Conservation (phyloP, 1,140 invertebrate genomes). For the Drosophila serrata region DNA sequence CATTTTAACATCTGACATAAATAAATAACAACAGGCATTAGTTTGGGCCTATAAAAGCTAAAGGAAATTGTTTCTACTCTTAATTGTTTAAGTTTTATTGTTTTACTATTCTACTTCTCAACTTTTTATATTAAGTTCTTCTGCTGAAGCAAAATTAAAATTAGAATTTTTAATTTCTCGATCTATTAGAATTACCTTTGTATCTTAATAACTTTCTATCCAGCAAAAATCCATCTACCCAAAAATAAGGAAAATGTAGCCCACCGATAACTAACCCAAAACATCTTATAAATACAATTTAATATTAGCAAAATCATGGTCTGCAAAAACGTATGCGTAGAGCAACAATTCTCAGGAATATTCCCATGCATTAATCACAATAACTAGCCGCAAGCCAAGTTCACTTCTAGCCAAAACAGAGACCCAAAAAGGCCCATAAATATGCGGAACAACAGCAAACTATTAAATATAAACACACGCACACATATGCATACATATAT, state of each 20-base stretch:
- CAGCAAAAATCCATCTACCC: neutral
- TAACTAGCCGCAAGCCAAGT: conserved; percentile 41
- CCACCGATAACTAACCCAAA: neutral
- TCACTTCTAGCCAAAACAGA: conserved; percentile 1
- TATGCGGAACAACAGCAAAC: conserved; percentile 70
- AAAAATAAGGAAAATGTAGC: neutral
- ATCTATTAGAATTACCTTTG: no score
- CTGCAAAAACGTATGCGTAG: conserved; percentile 19
- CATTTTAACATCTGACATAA: neutral
- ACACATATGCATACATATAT: conserved; percentile 40
- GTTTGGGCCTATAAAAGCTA: neutral
- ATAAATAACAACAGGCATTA: neutral
- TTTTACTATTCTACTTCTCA: no score
- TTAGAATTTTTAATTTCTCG: no score
- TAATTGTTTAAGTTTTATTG: neutral
- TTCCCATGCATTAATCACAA: conserved; percentile 63
- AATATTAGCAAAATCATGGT: conserved; percentile 6
- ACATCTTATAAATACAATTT: neutral
- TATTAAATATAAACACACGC: conserved; percentile 74
- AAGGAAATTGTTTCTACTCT: neutral
- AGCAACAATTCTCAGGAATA: conserved; percentile 71
- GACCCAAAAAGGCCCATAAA: conserved; percentile 55
- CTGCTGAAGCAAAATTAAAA: no score
- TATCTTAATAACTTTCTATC: neutral
- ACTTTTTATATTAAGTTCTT: no score